Evolutionary conservation across 1,140 invertebrate genomes (phyloP), one percentile per base, ranked within the genome.

Genomic region (Platorchestia sp.): DNA sequence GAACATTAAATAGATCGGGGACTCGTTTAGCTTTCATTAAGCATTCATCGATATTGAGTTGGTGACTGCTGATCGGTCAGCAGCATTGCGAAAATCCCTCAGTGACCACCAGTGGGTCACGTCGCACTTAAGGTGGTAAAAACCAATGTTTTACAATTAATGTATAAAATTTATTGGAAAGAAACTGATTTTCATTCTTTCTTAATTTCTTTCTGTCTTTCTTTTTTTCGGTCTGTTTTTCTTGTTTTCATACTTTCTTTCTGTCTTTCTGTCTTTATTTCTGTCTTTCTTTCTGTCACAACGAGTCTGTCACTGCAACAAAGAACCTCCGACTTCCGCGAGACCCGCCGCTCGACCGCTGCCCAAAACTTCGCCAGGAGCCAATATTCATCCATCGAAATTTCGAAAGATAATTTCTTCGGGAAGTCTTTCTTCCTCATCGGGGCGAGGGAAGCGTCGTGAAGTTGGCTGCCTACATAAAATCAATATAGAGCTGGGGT

Each of bases 331-430:
- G 59, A 22, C 14, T 22, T 75, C 59, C 59, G 14, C 59, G 59
- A 75, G 36, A 75, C 14, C 59, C 59, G 14, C 47, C 47, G 47
- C 47, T 51, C 47, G 47, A 51, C 87, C 87, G 41, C 87, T 19
- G 41, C 87, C n/a, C 36, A 5, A 89, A 89, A 89, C 87, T 89
- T 89, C 36, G 43, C 3, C 87, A 1, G 41, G 87, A 43, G 87
- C 91, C 91, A 93, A 93, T 93, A 93, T 93, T 93, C 91, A 44
- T 45, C 91, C 43, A 45, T 47, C 45, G 43, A 93, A 93, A 93
- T 93, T 93, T 93, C 91, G 91, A 93, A 93, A 93, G 91, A 45
- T 93, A 93, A 93, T 93, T 93, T 93, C 91, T 93, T 93, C 40
- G 5, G 3, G 16, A 44, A 45, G 43, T 45, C 45, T 93, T 40